Conservation (phyloP, 2,797 vertebrate species). For the Rhincodon typus region DNA sequence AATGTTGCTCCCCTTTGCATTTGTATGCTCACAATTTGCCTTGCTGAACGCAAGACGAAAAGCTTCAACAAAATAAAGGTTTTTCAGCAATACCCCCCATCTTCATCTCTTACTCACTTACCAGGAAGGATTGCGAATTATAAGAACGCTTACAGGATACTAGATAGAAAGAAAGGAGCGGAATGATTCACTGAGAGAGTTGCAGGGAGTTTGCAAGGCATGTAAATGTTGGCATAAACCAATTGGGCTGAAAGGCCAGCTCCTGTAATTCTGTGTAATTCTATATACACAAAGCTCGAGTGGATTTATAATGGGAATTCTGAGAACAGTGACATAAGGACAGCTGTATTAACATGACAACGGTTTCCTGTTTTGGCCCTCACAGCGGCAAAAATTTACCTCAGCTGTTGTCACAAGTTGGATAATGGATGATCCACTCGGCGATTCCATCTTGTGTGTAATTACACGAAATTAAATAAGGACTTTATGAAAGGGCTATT, state of each 20-base stretch:
- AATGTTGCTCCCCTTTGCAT: too few relatives aligned
- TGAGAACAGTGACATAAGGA: background rate
- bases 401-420: background rate
- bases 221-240: background rate
- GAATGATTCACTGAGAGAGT: background rate
- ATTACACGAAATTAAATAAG: conserved; percentile 3
- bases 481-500: conserved; percentile 16
- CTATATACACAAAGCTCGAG: background rate
- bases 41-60: too few relatives aligned
- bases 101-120: background rate
- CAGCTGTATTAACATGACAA: conserved; percentile 14
- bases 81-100: too few relatives aligned
- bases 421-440: background rate
- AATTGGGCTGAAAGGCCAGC: background rate
- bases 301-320: background rate
- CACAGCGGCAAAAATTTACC: background rate
- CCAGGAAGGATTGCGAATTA: background rate
- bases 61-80: too few relatives aligned
- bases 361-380: background rate
- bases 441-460: background rate
- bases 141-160: background rate
- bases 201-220: background rate
- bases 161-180: background rate
- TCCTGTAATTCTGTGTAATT: background rate
- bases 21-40: too few relatives aligned